Conservation (phyloP, 1,140 invertebrate genomes). For the Cyclargus thomasi region DNA sequence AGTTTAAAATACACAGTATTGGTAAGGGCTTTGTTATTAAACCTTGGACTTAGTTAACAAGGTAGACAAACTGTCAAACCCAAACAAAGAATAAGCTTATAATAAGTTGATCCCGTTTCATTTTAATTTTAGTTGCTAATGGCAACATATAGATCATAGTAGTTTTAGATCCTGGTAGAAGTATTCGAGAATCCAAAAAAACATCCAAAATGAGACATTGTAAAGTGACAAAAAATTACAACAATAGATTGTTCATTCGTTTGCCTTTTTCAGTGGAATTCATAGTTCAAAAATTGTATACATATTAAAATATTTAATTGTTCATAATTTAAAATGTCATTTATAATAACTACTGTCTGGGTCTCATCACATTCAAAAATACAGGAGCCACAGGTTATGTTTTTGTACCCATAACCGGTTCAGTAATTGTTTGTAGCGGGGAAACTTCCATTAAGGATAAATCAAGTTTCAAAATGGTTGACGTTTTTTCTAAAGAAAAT, state of each 20-base stretch:
- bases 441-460: constrained; percentile 2
- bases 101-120: too few relatives aligned
- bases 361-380: too few relatives aligned
- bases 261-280: not conserved
- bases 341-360: too few relatives aligned
- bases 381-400: constrained; percentile 4
- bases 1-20: too few relatives aligned
- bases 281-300: too few relatives aligned
- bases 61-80: not conserved
- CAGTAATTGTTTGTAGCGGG: constrained; percentile 3
- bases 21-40: not conserved
- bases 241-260: not conserved
- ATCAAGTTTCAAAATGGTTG: not conserved
- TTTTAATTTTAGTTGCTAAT: too few relatives aligned
- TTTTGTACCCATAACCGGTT: not conserved
- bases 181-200: not conserved
- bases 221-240: not conserved
- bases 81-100: not conserved
- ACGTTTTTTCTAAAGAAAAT: not conserved
- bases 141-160: too few relatives aligned
- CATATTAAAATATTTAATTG: too few relatives aligned
- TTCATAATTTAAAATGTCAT: too few relatives aligned
- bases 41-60: not conserved
- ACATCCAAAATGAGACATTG: not conserved
- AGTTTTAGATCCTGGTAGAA: not conserved